These are phyloP conservation scores for Meles meles DNA, from an alignment of 2,113 vertebrate genomes.

Conservation along the genomic window DNA sequence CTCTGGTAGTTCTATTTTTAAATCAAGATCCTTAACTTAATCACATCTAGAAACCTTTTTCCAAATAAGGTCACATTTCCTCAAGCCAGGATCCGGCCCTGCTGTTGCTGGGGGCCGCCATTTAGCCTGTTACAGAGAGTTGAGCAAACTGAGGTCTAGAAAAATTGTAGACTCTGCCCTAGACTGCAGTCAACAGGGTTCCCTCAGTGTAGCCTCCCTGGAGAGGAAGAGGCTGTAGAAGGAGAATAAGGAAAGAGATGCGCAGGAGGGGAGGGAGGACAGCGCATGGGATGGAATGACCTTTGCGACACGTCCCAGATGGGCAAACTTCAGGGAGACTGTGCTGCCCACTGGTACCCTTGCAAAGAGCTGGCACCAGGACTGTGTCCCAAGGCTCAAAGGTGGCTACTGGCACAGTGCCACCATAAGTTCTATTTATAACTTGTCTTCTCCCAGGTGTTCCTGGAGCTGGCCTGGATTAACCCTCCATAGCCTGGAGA, in stretches of 20 bases:
- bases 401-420: background rate
- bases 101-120: background rate
- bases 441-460: background rate
- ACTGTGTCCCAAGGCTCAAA: background rate
- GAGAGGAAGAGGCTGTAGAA: background rate
- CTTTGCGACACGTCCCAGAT: background rate
- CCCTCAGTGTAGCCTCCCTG: background rate
- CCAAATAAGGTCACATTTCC: background rate
- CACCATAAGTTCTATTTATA: background rate
- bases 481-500: background rate
- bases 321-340: too few relatives aligned
- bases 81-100: background rate
- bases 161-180: too few relatives aligned
- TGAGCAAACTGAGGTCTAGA: background rate
- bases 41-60: background rate
- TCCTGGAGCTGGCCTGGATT: background rate
- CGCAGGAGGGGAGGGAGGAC: rapidly evolving
- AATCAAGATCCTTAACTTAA: background rate
- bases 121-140: background rate
- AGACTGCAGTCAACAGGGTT: rapidly evolving
- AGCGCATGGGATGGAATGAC: rapidly evolving
- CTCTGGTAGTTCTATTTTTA: background rate
- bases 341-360: background rate
- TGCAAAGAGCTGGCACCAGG: background rate
- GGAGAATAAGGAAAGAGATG: background rate